These are phyloP conservation scores for Gymnoscelis rufifasciata DNA, from an alignment of 2,888 invertebrate genomes.

Conservation along the genomic window DNA sequence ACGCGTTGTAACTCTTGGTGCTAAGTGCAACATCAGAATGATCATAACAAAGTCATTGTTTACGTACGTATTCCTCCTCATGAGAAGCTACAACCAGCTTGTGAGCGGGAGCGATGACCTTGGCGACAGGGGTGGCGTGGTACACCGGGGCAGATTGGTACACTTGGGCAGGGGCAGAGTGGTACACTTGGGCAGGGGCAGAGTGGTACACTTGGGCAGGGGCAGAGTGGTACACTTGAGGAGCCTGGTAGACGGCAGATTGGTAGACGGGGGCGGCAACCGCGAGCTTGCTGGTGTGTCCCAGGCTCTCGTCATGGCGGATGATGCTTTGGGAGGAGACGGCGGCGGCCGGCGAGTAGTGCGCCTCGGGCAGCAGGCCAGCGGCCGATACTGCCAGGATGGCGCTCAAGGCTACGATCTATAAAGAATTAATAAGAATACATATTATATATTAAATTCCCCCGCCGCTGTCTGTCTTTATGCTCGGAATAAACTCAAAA, in stretches of 20 bases:
- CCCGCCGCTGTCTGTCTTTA: too few species aligned
- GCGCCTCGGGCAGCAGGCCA: conserved; percentile 56
- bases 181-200: conserved; percentile 31
- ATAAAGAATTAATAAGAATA: conserved; percentile 14
- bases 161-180: conserved; percentile 39
- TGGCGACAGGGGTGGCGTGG: conserved; percentile 28
- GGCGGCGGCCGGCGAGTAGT: conserved; percentile 57
- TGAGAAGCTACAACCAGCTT: conserved; percentile 44
- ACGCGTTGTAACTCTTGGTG: neutral
- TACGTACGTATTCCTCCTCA: conserved; percentile 31
- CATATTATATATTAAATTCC: too few species aligned
- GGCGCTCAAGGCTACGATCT: conserved; percentile 59
- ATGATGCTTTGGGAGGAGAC: conserved; percentile 68
- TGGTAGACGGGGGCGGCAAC: conserved; percentile 37
- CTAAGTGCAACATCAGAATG: too few species aligned
- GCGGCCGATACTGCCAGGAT: conserved; percentile 62
- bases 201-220: conserved; percentile 32
- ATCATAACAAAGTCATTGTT: too few species aligned
- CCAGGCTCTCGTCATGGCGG: conserved; percentile 49
- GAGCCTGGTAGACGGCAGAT: conserved; percentile 37
- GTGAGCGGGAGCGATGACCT: conserved; percentile 37
- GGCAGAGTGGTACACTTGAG: conserved; percentile 36
- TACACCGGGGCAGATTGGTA: conserved; percentile 27
- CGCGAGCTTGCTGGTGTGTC: conserved; percentile 28
- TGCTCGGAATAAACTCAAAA: too few species aligned